Evolutionary conservation across 2,113 vertebrate genomes (phyloP), one percentile per base, ranked within the genome.

Genomic region (Gymnorhina tibicen): DNA sequence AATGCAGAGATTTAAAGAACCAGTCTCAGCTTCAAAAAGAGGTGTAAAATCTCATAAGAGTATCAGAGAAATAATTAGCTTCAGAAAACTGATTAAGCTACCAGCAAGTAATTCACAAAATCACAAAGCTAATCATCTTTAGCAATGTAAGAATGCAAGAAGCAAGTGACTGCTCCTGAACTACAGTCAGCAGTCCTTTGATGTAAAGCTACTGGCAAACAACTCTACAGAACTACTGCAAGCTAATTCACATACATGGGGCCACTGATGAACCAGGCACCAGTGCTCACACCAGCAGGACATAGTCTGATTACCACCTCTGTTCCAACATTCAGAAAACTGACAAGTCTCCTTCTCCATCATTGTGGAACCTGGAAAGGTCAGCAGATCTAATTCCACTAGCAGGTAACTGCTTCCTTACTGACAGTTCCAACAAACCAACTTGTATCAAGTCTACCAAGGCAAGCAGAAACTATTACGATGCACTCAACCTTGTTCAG

Each of bases 21-120:
- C 12, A 55, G 13, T 23, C 70, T 88, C 58, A 74, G 39, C 49
- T 92, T 95, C 72, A 86, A 53, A 53, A 85, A 46, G 39, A 82
- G 15, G n/a, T n/a, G 3, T 35, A 84, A 87, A 89, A 77, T 68
- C 27, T 69, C 6, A 0, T 46, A 58, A 64, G 27, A 3, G 0
- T 69, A 88, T 27, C 47, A 60, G 44, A 28, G 13, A 77, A 74
- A 82, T 59, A 73, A 75, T 46, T 28, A 78, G 44, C 33, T 70
- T 8, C 59, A 46, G 42, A 87, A 70, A 82, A 74, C 27, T 26
- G 32, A 60, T 60, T 33, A 64, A 68, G 35, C 44, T 64, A 80
- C 21, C 12, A 86, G 63, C 41, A 89, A 92, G 35, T 55, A 85
- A 75, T 37, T 56, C 27, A 42, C 17, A 82, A 79, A 93, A 91